phyloP scores from a whole-genome alignment of 1,140 invertebrate species.

The Calephelis virginiensis region DNA sequence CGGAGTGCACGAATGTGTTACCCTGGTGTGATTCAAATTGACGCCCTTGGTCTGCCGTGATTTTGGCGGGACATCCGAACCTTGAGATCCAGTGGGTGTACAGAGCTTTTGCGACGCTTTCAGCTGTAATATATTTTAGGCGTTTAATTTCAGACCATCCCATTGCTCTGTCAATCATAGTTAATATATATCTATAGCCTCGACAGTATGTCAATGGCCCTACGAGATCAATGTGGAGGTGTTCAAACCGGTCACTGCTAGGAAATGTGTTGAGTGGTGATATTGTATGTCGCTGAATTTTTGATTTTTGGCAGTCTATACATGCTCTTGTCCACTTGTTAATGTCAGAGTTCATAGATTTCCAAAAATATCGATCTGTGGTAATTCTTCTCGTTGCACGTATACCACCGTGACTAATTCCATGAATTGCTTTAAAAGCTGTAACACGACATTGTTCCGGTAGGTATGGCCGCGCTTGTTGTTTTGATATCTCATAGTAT shows the following conservation, averaged over 20 bases:
- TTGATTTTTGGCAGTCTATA: constrained; percentile 20
- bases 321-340: constrained; percentile 16
- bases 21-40: not conserved
- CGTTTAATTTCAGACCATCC: constrained; percentile 19
- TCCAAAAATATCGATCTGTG: constrained; percentile 9
- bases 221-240: constrained; percentile 18
- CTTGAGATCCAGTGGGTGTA: constrained; percentile 2
- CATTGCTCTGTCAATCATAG: constrained; percentile 13
- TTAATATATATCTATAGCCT: constrained; percentile 13
- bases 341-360: constrained; percentile 42
- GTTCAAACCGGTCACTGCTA: constrained; percentile 14
- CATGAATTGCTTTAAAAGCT: constrained; percentile 23
- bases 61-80: constrained; percentile 4
- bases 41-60: not conserved
- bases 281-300: constrained; percentile 20
- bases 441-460: constrained; percentile 14
- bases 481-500: constrained; percentile 18
- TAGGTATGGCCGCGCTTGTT: constrained; percentile 11
- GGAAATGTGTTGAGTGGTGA: constrained; percentile 10
- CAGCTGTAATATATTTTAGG: constrained; percentile 19
- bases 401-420: constrained; percentile 1
- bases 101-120: constrained; percentile 1
- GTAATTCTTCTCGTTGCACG: constrained; percentile 17
- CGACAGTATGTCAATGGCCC: constrained; percentile 18
- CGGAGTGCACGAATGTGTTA: not conserved